Evolutionary conservation across 1,140 invertebrate species (phyloP).

Genomic region (Chironomus tepperi): DNA sequence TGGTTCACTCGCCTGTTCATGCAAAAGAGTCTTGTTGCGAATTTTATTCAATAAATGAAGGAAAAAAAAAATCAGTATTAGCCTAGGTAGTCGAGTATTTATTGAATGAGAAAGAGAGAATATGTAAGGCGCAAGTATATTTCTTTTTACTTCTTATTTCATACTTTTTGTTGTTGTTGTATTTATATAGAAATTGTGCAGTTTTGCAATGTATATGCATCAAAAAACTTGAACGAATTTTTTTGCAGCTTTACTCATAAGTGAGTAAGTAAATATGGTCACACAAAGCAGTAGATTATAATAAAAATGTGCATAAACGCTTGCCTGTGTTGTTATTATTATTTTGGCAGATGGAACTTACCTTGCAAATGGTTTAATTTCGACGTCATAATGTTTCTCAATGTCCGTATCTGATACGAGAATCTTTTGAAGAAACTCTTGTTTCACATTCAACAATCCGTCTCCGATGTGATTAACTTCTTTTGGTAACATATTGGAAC

Average conservation of each 20-base stretch:
- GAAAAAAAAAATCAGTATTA: not conserved
- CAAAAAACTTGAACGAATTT: constrained; percentile 2
- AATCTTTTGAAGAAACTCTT: constrained; percentile 2
- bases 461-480: constrained; percentile 13
- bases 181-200: not conserved
- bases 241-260: not conserved
- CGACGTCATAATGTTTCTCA: constrained; percentile 16
- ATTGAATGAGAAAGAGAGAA: not conserved
- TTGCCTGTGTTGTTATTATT: not conserved
- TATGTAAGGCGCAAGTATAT: not conserved
- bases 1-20: not conserved
- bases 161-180: not conserved
- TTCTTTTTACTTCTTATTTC: no score
- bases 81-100: not conserved
- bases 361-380: constrained; percentile 1
- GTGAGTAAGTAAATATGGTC: not conserved
- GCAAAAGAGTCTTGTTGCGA: not conserved
- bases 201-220: constrained; percentile 8
- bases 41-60: not conserved
- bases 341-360: constrained; percentile 2
- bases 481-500: constrained; percentile 8
- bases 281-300: not conserved
- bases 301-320: not conserved
- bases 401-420: constrained; percentile 10
- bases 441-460: not conserved